Base-by-base conservation (phyloP, 2,113 vertebrate species). In the Arothron firmamentum region DNA sequence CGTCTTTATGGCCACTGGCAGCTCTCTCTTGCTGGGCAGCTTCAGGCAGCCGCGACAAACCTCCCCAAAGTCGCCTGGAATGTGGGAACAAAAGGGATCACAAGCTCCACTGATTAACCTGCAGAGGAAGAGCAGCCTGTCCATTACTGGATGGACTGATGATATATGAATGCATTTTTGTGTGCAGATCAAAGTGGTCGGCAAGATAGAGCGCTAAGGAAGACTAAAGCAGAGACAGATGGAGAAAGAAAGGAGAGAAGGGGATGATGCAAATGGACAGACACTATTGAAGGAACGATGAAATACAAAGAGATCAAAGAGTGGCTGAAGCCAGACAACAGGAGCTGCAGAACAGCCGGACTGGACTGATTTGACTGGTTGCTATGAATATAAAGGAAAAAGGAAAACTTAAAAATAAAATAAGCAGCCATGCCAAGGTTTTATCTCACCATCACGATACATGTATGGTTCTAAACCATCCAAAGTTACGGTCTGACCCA, bases 1-100 rank as follows among this genome's bases (percentile, higher is more conserved):
- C 0, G 92, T 95, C 85, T 93, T 94, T 55, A 98, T 92, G 0
- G 94, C 93, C 85, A 98, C 96, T 0, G 91, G 93, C 56, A 98
- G 91, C 81, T 94, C 94, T 0, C 95, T 83, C 80, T 93, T 94
- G 80, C 96, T 94, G 11, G 96, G 96, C 48, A 97, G 91, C 90
- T 93, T 94, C 83, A 98, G 87, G 73, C 92, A 94, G 0, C 96
- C 95, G 0, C 90, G 88, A 68, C 94, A 97, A 71, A 93, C 85
- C 75, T 97, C 94, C 16, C 96, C 95, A 45, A 95, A 97, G 67
- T 96, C 92, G 0, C 95, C 95, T 98, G 85, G 1, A 15, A 18
- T 59, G 68, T 16, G 15, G 45, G 15, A 73, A 15, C 71, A 25
- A 41, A 25, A 60, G 51, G 59, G 53, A 41, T 70, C 64, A 66